phyloP scores from a whole-genome alignment of 1,140 invertebrate genomes.

The Ladona fulva region DNA sequence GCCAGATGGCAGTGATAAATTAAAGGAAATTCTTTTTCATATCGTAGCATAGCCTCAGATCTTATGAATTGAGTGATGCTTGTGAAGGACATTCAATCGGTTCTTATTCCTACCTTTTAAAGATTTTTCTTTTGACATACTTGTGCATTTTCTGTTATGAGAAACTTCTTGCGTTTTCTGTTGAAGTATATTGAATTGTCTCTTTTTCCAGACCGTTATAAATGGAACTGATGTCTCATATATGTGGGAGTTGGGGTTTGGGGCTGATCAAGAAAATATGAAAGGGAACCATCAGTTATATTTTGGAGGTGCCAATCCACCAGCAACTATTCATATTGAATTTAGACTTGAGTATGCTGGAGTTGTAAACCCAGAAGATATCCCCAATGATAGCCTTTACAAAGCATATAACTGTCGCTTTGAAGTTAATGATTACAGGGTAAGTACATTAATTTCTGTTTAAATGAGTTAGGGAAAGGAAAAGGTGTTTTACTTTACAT shows the following conservation, averaged over 20 bases:
- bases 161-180: too few relatives aligned
- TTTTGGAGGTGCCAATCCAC: neutral
- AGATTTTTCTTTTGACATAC: too few relatives aligned
- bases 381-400: slow-evolving; percentile 39
- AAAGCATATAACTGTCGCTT: slow-evolving; percentile 47
- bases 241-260: slow-evolving; percentile 66
- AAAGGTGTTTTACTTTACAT: too few relatives aligned
- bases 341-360: slow-evolving; percentile 33
- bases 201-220: slow-evolving; percentile 42
- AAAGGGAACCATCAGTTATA: slow-evolving; percentile 38
- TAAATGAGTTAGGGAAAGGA: too few relatives aligned
- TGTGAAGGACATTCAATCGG: too few relatives aligned
- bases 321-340: neutral
- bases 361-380: slow-evolving; percentile 37
- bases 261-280: slow-evolving; percentile 43
- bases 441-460: slow-evolving; percentile 30
- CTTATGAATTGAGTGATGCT: too few relatives aligned
- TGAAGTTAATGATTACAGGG: slow-evolving; percentile 53
- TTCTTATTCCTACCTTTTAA: too few relatives aligned
- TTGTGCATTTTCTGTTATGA: too few relatives aligned
- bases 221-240: slow-evolving; percentile 64
- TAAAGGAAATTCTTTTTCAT: too few relatives aligned
- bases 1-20: too few relatives aligned
- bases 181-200: too few relatives aligned
- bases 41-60: too few relatives aligned